Conservation (phyloP, 2,888 invertebrate species). For the Andrena bicolor region DNA sequence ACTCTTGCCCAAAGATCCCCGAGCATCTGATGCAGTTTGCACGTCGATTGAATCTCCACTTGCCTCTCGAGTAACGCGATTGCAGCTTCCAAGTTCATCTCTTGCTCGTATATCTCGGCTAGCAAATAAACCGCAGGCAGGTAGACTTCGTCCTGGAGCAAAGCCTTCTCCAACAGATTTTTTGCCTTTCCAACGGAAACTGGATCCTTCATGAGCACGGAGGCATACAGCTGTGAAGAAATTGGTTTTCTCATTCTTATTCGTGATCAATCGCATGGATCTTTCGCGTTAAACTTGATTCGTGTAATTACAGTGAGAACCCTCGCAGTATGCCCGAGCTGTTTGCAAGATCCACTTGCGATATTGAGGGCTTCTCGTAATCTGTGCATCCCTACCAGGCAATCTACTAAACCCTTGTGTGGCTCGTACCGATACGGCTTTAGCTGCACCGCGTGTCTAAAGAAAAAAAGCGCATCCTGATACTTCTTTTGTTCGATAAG, state of each 20-base stretch:
- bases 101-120: conserved; percentile 90
- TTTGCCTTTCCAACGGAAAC: conserved; percentile 88
- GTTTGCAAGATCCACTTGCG: conserved; percentile 90
- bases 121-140: conserved; percentile 90
- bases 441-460: conserved; percentile 88
- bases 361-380: conserved; percentile 90
- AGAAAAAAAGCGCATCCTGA: conserved; percentile 89
- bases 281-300: background rate
- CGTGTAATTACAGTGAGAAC: conserved; percentile 88
- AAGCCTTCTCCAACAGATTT: conserved; percentile 90
- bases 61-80: conserved; percentile 89
- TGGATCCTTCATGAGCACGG: conserved; percentile 90
- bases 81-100: conserved; percentile 89
- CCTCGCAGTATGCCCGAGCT: conserved; percentile 90
- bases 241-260: conserved; percentile 10
- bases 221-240: conserved; percentile 89
- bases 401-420: conserved; percentile 92
- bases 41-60: conserved; percentile 87
- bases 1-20: conserved; percentile 88
- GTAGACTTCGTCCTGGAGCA: conserved; percentile 90
- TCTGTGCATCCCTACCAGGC: conserved; percentile 89
- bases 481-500: conserved; percentile 89
- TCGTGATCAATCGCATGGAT: background rate
- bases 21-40: conserved; percentile 88
- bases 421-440: conserved; percentile 90